Evolutionary conservation across 2,113 vertebrate species (phyloP).

Genomic region (Nicator chloris): DNA sequence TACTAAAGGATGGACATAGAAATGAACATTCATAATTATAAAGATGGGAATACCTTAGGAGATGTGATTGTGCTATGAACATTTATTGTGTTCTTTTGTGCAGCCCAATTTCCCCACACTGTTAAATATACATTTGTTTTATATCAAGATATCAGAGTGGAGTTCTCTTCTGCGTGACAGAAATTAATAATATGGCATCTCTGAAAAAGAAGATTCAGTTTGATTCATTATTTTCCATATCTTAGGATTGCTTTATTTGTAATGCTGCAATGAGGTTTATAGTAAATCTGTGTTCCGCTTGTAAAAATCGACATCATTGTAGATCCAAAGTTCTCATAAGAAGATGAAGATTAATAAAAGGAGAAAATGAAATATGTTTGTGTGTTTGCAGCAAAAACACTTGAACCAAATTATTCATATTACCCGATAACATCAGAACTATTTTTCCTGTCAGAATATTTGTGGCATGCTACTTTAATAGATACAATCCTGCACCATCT

Average conservation of each 20-base stretch:
- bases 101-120: not conserved
- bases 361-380: not conserved
- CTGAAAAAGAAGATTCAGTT: conserved; percentile 56
- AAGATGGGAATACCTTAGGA: conserved; percentile 19
- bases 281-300: conserved; percentile 21
- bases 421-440: not conserved
- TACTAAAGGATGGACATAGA: conserved; percentile 13
- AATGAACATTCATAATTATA: conserved; percentile 43
- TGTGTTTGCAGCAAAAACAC: not conserved
- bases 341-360: not conserved
- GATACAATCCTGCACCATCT: not conserved
- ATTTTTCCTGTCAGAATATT: conserved; percentile 16
- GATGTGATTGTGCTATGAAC: not conserved
- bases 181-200: conserved; percentile 27
- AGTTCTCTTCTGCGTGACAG: conserved; percentile 33
- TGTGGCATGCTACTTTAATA: conserved; percentile 1
- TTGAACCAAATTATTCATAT: conserved; percentile 40
- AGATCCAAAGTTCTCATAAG: conserved; percentile 39
- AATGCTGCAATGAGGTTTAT: not conserved
- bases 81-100: conserved; percentile 30
- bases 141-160: conserved; percentile 27
- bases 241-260: conserved; percentile 15
- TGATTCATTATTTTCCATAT: conserved; percentile 52
- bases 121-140: conserved; percentile 53
- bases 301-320: conserved; percentile 31